Percentiles rank a stretch among this genome's conserved stretches.
Conservation (phyloP, 2,888 invertebrate genomes). For the Chamaedrilus cognettii region DNA sequence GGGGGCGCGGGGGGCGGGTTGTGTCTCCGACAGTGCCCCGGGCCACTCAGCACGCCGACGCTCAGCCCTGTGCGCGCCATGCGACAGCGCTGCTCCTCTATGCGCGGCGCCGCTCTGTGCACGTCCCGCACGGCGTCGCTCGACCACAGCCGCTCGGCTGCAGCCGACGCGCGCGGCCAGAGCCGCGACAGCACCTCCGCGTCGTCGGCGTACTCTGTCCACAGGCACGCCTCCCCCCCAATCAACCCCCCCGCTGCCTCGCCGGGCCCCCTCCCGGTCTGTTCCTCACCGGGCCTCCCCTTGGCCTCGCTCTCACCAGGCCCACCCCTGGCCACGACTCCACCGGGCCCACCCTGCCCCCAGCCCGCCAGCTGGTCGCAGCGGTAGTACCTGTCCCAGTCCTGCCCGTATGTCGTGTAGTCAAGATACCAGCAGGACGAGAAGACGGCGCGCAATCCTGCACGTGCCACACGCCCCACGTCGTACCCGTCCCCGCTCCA, state of each 20-base stretch:
- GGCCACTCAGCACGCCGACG: constrained; percentile 72
- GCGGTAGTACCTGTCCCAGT: constrained; percentile 60
- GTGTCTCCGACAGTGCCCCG: constrained; percentile 65
- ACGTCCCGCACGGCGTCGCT: constrained; percentile 52
- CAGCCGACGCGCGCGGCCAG: constrained; percentile 78
- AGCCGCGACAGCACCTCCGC: constrained; percentile 48
- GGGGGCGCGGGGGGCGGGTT: not conserved
- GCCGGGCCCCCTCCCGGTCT: no score
- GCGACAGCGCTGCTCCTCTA: constrained; percentile 76
- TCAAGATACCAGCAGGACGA: constrained; percentile 91
- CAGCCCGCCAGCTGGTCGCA: constrained; percentile 56
- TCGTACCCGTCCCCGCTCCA: constrained; percentile 67
- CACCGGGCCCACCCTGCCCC: no score
- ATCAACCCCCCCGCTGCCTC: no score
- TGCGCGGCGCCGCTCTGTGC: constrained; percentile 64
- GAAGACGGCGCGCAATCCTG: constrained; percentile 69
- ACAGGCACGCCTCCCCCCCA: constrained; percentile 93
- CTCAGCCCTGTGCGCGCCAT: constrained; percentile 69
- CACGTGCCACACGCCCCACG: constrained; percentile 62
- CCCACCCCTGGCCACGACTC: no score
- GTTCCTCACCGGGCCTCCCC: no score
- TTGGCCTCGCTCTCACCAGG: no score
- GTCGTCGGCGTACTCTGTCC: constrained; percentile 82
- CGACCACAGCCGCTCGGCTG: constrained; percentile 83
- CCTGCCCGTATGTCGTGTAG: constrained; percentile 65